Evolutionary conservation across 92 coral and sea anemone genomes (phyloP), one percentile per base, ranked within the genome.

Genomic region (Desmophyllum pertusum): DNA sequence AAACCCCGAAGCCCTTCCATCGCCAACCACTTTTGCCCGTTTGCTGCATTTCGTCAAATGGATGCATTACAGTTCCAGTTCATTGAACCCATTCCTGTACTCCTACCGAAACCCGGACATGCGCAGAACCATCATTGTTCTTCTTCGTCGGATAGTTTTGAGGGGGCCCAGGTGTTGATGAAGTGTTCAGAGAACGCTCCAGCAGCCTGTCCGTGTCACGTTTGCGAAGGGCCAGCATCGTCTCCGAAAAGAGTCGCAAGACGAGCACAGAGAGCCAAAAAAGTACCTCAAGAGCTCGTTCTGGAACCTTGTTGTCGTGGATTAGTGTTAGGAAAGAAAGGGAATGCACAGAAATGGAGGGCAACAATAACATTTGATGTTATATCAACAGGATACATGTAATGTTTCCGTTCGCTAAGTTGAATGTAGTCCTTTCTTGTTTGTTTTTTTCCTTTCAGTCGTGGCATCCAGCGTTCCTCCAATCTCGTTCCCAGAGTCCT

Each of bases 41-140:
- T 78, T 96, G 11, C 89, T 93, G 61, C 89, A 88, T 17, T 90
- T 94, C 37, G 98, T 89, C 4, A 96, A 96, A 72, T 96, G 98
- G 96, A 94, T 96, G 96, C 98, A 96, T 53, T 96, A 96, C 86
- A 79, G 91, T 11, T 94, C 94, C 88, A 96, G 98, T 61, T 93
- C 91, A 29, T 15, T 94, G 30, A 94, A 94, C 64, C 96, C 96
- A 14, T 79, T 96, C 75, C 70, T 96, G 76, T 96, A 96, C 83
- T 92, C 98, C 27, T 94, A 88, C 84, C 92, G 98, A 35, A 92
- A 89, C 89, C 87, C 81, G 35, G 98, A 92, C 42, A 63, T 94
- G 53, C 80, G 85, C 45, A 76, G 86, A 62, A 86, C 93, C 57
- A 91, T 93, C 59, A 38, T 57, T 6, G 86, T 73, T 39, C 88